Evolutionary conservation across 2,888 invertebrate genomes (phyloP).

Genomic region (Selenia dentaria): DNA sequence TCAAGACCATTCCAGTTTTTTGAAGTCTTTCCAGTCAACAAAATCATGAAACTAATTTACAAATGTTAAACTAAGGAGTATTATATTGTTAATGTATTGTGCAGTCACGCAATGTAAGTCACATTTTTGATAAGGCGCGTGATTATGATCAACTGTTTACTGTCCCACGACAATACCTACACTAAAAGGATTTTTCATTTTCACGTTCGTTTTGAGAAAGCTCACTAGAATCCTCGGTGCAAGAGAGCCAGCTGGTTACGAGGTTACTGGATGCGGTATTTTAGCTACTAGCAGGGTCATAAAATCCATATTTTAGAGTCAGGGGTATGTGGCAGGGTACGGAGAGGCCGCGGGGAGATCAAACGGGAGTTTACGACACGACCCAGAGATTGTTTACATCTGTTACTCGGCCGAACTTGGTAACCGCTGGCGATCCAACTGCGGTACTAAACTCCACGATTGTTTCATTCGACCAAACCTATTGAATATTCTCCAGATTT

Average conservation of each 20-base stretch:
- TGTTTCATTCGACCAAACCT: constrained; percentile 40
- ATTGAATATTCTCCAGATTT: constrained; percentile 28
- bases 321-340: constrained; percentile 47
- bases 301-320: constrained; percentile 82
- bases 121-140: too few species aligned
- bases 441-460: constrained; percentile 49
- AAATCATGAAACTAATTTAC: too few species aligned
- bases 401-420: constrained; percentile 78
- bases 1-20: too few species aligned
- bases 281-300: constrained; percentile 75
- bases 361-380: constrained; percentile 81
- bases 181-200: too few species aligned
- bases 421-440: constrained; percentile 71
- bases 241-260: constrained; percentile 50
- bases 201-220: too few species aligned
- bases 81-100: too few species aligned
- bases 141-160: too few species aligned
- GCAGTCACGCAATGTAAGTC: too few species aligned
- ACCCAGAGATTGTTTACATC: constrained; percentile 82
- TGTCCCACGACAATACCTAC: too few species aligned
- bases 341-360: constrained; percentile 67
- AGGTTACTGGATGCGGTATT: constrained; percentile 77
- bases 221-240: constrained; percentile 10
- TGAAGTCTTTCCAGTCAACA: too few species aligned
- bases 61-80: too few species aligned